Conservation (phyloP, 2,888 invertebrate species). For the Notodonta ziczac region DNA sequence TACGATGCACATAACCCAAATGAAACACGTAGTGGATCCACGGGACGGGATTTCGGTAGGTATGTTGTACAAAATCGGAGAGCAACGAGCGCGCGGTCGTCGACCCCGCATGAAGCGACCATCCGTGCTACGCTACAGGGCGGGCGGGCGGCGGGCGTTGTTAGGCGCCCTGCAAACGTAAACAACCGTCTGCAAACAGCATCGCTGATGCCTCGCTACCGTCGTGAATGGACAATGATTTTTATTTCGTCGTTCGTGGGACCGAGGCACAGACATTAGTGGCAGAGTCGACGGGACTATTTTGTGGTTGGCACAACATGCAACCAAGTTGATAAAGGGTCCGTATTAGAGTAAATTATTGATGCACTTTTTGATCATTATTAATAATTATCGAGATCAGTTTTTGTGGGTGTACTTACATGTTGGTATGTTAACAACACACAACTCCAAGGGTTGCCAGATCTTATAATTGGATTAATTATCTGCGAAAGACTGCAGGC, state of each 20-base stretch:
- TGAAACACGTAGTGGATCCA: conserved; percentile 26
- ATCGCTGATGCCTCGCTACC: conserved; percentile 46
- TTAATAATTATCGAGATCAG: too few species aligned
- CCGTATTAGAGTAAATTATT: not conserved
- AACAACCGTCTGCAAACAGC: conserved; percentile 62
- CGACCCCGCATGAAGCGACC: conserved; percentile 55
- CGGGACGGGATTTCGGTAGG: conserved; percentile 42
- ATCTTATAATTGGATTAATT: too few species aligned
- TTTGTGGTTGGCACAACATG: conserved; percentile 3
- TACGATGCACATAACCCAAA: conserved; percentile 6
- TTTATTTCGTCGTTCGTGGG: conserved; percentile 23
- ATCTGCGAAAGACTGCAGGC: too few species aligned
- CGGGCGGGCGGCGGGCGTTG: conserved; percentile 47
- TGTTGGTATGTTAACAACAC: not conserved
- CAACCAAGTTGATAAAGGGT: not conserved
- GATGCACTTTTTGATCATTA: too few species aligned
- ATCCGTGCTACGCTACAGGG: conserved; percentile 45
- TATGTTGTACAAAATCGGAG: conserved; percentile 51
- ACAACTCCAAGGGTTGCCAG: not conserved
- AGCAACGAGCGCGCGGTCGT: conserved; percentile 55
- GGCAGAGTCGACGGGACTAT: not conserved
- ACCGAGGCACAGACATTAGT: not conserved
- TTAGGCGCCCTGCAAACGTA: conserved; percentile 60
- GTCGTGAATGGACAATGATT: conserved; percentile 41
- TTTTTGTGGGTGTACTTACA: too few species aligned